phyloP scores from a whole-genome alignment of 1,140 invertebrate species.

The Ylistrum balloti region DNA sequence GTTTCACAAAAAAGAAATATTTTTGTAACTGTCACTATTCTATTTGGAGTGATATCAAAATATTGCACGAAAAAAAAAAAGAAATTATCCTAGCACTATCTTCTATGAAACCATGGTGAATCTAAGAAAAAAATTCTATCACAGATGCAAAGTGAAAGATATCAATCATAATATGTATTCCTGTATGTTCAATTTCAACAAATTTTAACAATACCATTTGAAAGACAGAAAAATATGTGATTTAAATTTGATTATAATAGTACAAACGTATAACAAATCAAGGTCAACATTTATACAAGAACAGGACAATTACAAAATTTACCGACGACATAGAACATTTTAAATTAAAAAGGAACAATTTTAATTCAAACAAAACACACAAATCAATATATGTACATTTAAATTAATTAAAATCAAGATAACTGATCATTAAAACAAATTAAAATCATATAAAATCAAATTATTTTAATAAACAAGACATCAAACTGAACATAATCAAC shows the following conservation, averaged over 20 bases:
- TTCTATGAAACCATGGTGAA: conserved; percentile 21
- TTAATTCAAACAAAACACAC: conserved; percentile 35
- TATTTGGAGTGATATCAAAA: not conserved
- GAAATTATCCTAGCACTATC: too few relatives aligned
- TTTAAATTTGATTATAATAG: not conserved
- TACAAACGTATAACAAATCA: not conserved
- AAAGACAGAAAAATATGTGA: conserved; percentile 28
- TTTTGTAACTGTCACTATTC: not conserved
- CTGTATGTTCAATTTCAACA: too few relatives aligned
- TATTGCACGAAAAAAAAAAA: too few relatives aligned
- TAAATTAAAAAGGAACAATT: conserved; percentile 15
- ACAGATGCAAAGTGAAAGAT: too few relatives aligned
- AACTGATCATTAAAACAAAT: conserved; percentile 29
- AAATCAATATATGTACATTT: conserved; percentile 13
- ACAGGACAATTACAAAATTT: not conserved
- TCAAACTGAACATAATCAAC: not conserved
- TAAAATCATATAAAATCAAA: not conserved
- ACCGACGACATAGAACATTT: not conserved
- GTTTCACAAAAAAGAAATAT: not conserved
- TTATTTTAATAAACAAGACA: conserved; percentile 12
- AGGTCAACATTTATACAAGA: not conserved
- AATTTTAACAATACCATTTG: not conserved
- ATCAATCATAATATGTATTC: not conserved
- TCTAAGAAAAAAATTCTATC: too few relatives aligned
- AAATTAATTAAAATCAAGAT: conserved; percentile 29